Conservation (phyloP, 2,797 vertebrate genomes). For the Enteromius thamalakanensis region DNA sequence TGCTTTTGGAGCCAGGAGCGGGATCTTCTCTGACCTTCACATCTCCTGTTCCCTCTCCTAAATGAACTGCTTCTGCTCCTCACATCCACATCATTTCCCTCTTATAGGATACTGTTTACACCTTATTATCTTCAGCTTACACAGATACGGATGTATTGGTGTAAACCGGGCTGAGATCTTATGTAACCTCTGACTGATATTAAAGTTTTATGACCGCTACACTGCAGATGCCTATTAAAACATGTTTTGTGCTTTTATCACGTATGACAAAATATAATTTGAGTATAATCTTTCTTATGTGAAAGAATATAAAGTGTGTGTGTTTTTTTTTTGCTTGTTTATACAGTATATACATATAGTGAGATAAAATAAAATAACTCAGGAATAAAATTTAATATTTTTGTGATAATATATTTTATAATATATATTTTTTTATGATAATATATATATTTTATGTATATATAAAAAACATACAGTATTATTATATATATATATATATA, state of each 20-base stretch:
- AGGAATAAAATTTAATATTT: too few species aligned
- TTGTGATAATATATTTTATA: too few species aligned
- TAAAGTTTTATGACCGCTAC: neutral
- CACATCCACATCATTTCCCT: constrained; percentile 13
- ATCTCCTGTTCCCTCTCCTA: constrained; percentile 68
- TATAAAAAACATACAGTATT: too few species aligned
- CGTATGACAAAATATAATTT: neutral
- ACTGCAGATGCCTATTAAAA: neutral
- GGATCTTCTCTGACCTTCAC: constrained; percentile 64
- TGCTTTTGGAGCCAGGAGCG: constrained; percentile 70
- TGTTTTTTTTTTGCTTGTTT: too few species aligned
- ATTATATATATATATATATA: too few species aligned
- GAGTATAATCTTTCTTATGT: neutral
- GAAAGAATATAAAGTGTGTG: too few species aligned
- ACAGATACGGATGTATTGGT: neutral
- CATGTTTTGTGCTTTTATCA: constrained; percentile 1
- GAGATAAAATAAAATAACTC: too few species aligned
- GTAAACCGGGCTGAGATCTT: neutral
- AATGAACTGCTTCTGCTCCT: neutral
- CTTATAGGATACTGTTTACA: neutral
- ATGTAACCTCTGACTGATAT: constrained; percentile 6
- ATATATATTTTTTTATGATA: too few species aligned
- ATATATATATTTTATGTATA: too few species aligned
- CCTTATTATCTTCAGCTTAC: neutral
- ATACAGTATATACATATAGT: too few species aligned